These are phyloP conservation scores for Lacerta viridis DNA, from an alignment of 2,797 vertebrate species.

Conservation along the genomic window DNA sequence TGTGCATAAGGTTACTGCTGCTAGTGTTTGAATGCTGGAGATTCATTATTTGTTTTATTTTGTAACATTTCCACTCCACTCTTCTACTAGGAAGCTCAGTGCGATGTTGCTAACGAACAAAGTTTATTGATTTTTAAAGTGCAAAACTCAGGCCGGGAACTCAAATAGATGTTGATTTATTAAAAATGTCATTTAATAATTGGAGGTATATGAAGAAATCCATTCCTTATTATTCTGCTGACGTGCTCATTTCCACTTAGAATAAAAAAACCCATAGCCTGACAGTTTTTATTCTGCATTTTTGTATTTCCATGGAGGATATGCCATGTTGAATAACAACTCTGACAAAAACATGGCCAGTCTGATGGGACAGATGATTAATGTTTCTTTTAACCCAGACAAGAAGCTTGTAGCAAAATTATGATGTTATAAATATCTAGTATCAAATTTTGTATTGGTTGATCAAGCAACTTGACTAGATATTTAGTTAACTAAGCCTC, in stretches of 20 bases:
- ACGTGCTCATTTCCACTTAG: not conserved
- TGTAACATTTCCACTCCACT: not conserved
- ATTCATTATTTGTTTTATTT: not conserved
- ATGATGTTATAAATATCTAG: not conserved
- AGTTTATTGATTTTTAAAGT: not conserved
- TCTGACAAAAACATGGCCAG: not conserved
- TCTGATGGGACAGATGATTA: not conserved
- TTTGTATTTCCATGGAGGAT: not conserved
- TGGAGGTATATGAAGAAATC: not conserved
- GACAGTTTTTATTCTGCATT: not conserved
- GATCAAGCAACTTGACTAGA: slow-evolving; percentile 33
- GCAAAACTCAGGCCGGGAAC: not conserved
- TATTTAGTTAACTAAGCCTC: slow-evolving; percentile 64
- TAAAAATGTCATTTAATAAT: not conserved
- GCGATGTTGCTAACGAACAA: not conserved
- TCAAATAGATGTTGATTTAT: not conserved
- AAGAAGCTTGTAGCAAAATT: slow-evolving; percentile 33
- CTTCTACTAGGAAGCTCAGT: not conserved
- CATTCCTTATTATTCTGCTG: not conserved
- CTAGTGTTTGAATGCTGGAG: not conserved
- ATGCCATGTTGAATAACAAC: not conserved
- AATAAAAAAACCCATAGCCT: not conserved
- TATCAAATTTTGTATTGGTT: not conserved
- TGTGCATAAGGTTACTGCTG: not conserved
- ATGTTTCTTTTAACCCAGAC: slow-evolving; percentile 7